Conservation (phyloP, 2,888 invertebrate genomes). For the Melipona bicolor region DNA sequence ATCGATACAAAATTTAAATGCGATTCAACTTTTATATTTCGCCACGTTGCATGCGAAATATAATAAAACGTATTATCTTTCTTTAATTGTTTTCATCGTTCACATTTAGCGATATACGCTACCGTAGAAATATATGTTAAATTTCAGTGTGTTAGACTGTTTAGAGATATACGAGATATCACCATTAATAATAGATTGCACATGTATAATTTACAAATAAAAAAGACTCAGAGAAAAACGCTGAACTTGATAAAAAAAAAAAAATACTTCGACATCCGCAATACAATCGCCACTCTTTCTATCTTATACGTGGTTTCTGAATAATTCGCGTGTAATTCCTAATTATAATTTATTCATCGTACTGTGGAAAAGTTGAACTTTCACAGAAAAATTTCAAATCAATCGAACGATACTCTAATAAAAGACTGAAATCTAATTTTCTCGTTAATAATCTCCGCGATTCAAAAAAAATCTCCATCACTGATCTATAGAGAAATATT, state of each 20-base stretch:
- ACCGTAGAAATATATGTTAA: no score
- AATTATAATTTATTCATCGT: background rate
- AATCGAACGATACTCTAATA: background rate
- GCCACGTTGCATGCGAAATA: background rate
- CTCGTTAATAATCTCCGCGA: background rate
- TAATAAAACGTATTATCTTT: background rate
- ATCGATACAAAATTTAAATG: conserved; percentile 39
- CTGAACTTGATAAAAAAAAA: background rate
- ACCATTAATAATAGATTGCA: no score
- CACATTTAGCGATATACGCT: background rate
- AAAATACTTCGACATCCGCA: background rate
- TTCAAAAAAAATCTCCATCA: background rate
- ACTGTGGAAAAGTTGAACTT: background rate
- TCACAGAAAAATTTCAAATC: background rate
- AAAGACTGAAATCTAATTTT: background rate
- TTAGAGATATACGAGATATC: no score
- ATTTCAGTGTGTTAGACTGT: no score
- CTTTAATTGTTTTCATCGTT: background rate
- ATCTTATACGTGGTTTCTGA: background rate
- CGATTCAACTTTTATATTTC: background rate
- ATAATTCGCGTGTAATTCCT: background rate
- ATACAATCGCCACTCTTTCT: background rate
- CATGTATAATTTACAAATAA: background rate
- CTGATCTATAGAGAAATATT: no score
- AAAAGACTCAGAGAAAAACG: background rate